Conservation (phyloP, 2,888 invertebrate genomes). For the Calameuta pallipes region DNA sequence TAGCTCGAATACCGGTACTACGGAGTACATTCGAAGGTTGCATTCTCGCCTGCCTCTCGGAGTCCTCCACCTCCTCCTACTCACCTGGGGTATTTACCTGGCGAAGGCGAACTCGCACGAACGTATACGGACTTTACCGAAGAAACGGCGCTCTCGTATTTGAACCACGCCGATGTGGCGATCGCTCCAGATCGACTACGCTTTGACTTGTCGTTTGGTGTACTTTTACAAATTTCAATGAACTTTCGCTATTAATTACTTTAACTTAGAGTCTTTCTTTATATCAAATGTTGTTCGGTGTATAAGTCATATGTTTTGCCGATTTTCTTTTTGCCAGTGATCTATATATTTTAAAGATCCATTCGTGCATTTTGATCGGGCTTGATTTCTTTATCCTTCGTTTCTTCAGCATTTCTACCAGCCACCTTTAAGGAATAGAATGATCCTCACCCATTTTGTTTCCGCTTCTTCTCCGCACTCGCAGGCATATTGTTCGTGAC, state of each 20-base stretch:
- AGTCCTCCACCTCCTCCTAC: slow-evolving; percentile 17
- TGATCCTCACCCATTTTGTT: slow-evolving; percentile 83
- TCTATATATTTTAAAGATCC: background rate
- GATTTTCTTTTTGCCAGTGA: background rate
- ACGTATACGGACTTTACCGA: slow-evolving; percentile 20
- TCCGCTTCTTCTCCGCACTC: slow-evolving; percentile 90
- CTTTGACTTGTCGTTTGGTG: background rate
- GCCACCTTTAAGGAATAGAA: background rate
- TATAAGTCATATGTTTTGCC: background rate
- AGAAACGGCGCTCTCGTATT: slow-evolving; percentile 21
- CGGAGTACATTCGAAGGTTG: slow-evolving; percentile 54
- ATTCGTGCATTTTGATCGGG: background rate
- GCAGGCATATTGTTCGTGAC: slow-evolving; percentile 92
- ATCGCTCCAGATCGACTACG: background rate
- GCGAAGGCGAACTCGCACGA: slow-evolving; percentile 28
- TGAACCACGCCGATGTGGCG: background rate
- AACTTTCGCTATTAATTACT: background rate
- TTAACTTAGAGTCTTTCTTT: background rate
- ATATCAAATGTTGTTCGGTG: background rate
- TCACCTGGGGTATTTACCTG: slow-evolving; percentile 35
- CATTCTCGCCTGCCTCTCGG: slow-evolving; percentile 38
- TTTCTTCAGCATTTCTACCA: background rate
- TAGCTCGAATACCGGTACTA: slow-evolving; percentile 39
- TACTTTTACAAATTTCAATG: background rate
- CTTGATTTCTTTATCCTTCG: background rate